Evolutionary conservation across 1,140 invertebrate species (phyloP).

Genomic region (Tetramorium alpestre): DNA sequence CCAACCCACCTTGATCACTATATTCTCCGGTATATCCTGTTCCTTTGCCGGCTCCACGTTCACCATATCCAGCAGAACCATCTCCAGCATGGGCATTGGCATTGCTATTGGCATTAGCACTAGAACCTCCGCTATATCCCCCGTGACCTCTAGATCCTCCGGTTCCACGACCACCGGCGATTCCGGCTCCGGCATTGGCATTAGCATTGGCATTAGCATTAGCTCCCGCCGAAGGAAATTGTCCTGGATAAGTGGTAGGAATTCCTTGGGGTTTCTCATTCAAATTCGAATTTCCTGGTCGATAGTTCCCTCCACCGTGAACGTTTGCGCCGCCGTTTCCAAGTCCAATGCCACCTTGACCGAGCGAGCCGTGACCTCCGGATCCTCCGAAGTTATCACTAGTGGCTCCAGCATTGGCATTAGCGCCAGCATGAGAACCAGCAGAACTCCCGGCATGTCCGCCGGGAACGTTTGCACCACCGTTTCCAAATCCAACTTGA

Average conservation of each 20-base stretch:
- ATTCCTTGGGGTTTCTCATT: no score
- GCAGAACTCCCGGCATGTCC: no score
- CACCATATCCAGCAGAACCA: slow-evolving; percentile 11
- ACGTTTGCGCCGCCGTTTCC: no score
- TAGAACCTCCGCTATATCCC: neutral
- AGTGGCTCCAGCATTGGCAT: slow-evolving; percentile 2
- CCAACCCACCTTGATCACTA: slow-evolving; percentile 19
- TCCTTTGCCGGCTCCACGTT: slow-evolving; percentile 28
- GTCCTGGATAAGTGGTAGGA: no score
- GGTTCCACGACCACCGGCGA: neutral
- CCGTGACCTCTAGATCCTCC: slow-evolving; percentile 35
- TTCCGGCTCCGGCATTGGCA: neutral
- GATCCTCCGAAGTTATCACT: slow-evolving; percentile 10
- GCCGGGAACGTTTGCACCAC: no score
- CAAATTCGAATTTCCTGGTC: no score
- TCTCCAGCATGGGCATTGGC: slow-evolving; percentile 60
- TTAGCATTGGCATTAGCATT: neutral
- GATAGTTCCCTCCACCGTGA: no score
- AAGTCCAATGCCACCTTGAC: neutral
- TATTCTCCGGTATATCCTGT: slow-evolving; percentile 32
- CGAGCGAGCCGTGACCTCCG: neutral
- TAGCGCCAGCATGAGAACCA: no score
- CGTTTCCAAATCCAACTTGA: neutral
- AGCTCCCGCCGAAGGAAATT: no score
- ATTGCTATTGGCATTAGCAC: slow-evolving; percentile 34